Percentiles rank a stretch among this genome's conserved stretches.
These are phyloP conservation scores for Triops cancriformis DNA, from an alignment of 1,140 invertebrate genomes.

Conservation along the genomic window DNA sequence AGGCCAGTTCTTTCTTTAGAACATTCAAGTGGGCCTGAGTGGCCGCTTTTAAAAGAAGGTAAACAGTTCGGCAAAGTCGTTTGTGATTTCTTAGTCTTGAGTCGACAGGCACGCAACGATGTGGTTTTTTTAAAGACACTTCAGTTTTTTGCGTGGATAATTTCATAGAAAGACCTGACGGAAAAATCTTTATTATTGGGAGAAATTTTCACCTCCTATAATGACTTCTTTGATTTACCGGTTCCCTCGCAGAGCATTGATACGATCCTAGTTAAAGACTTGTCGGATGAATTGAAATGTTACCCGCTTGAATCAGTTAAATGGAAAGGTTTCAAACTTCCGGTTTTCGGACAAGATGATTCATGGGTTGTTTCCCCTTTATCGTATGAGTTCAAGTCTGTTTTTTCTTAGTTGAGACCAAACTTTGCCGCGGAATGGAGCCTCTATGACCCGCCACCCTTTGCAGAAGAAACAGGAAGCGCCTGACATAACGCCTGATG, in stretches of 20 bases:
- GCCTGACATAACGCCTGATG: too few species aligned
- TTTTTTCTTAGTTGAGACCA: too few species aligned
- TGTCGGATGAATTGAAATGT: not conserved
- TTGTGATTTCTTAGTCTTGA: not conserved
- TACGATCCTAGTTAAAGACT: not conserved
- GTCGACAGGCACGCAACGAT: not conserved
- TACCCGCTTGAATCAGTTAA: too few species aligned
- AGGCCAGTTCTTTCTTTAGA: not conserved
- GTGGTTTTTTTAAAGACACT: not conserved
- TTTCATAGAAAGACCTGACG: not conserved
- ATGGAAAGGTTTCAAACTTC: not conserved
- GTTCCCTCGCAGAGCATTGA: too few species aligned
- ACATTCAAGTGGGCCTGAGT: not conserved
- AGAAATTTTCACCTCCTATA: not conserved
- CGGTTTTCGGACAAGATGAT: not conserved
- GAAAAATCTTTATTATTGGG: not conserved
- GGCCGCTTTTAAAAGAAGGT: not conserved
- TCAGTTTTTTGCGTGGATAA: not conserved
- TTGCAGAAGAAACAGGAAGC: too few species aligned
- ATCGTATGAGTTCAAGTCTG: not conserved
- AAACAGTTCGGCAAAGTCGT: not conserved
- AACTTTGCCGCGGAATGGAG: too few species aligned
- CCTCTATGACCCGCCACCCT: too few species aligned
- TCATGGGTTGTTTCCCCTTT: not conserved
- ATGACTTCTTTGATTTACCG: not conserved